Evolutionary conservation across 2,797 vertebrate genomes (phyloP), one percentile per base, ranked within the genome.

Genomic region (Tiaroga cobitis): DNA sequence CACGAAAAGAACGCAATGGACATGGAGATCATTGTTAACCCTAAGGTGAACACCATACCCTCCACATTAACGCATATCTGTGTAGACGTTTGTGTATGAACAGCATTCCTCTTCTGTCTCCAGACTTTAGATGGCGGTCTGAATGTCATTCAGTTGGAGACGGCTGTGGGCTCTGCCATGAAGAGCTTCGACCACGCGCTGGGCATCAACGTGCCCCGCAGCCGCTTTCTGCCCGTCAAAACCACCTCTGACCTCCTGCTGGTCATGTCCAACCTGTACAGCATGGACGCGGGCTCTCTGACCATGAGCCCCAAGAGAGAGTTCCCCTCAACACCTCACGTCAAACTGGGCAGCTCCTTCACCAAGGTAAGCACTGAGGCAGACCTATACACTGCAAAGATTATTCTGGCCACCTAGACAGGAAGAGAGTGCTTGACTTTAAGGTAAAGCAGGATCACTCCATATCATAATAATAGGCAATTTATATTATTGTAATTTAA

Each of bases 1-100:
- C 96, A 96, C 69, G 95, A 96, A 87, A 93, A 95, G n/a, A 96
- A 96, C 0, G 93, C 94, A 41, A 96, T 97, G 89, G 95, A 97
- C 90, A 95, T 97, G 96, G 97, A 97, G 92, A 97, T 97, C 91
- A 97, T 97, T 19, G 95, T 97, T 74, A 97, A 97, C 92, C 95
- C 96, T 88, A 97, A 97, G 96, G 96, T 97, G 91, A 61, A 34
- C 74, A 5, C 2, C 32, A 9, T 5, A 4, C 11, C 37, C 21
- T 70, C 18, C 39, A 18, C 13, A 37, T 56, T 49, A 18, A 9
- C 18, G 8, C 8, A 21, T 26, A 6, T n/a, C 70, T n/a, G n/a
- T n/a, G n/a, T n/a, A n/a, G 8, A 46, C 46, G 18, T 18, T 2
- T 16, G 46, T 32, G n/a, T 16, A 26, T 74, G 19, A 80, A 34